Percentiles rank a stretch among this genome's conserved stretches.
Evolutionary conservation across 2,113 vertebrate species (phyloP).

Genomic region (Cercocebus atys): DNA sequence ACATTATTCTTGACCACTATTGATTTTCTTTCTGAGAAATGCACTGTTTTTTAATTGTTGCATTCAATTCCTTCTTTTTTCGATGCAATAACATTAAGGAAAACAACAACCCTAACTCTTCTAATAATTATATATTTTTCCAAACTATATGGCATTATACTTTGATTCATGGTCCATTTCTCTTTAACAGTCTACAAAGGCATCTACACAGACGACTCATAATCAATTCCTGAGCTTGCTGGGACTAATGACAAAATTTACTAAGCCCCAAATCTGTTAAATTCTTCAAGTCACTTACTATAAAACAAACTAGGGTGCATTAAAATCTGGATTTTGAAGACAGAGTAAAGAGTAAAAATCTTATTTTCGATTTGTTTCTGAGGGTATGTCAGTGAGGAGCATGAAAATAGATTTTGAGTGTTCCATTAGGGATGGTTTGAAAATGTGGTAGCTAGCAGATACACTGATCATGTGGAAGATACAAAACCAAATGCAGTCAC

Average conservation of each 20-base stretch:
- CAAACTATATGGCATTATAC: conserved; percentile 50
- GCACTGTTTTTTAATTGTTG: not conserved
- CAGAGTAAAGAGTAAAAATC: not conserved
- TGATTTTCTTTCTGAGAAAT: not conserved
- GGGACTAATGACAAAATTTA: conserved; percentile 65
- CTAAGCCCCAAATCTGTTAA: conserved; percentile 52
- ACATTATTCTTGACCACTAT: not conserved
- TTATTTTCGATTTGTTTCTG: conserved; percentile 31
- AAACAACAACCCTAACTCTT: not conserved
- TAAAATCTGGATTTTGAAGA: conserved; percentile 59
- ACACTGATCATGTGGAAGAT: not conserved
- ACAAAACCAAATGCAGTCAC: not conserved
- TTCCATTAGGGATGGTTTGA: not conserved
- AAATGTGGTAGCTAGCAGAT: not conserved
- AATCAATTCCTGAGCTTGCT: conserved; percentile 69
- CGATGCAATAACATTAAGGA: not conserved
- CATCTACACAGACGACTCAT: conserved; percentile 60
- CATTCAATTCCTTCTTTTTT: not conserved
- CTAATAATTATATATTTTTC: conserved; percentile 69
- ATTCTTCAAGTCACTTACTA: conserved; percentile 29
- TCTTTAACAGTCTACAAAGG: conserved; percentile 51
- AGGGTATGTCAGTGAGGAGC: not conserved
- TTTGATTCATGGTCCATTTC: conserved; percentile 72
- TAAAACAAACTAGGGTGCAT: conserved; percentile 46
- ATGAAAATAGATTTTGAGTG: not conserved